Conservation (phyloP, 2,888 invertebrate species). For the Rhagium mordax region DNA sequence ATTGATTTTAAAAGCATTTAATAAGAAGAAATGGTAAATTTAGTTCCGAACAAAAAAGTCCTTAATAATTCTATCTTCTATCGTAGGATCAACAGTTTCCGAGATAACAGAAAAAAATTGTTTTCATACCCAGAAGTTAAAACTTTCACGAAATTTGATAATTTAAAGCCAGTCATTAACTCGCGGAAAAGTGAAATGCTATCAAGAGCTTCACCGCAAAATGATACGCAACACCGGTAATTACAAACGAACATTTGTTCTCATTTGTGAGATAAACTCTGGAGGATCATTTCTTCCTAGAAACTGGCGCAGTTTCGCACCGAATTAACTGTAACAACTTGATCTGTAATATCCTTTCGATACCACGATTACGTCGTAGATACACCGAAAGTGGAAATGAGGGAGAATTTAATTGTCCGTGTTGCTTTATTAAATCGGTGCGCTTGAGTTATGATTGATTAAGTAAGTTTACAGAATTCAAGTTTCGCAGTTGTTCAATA, state of each 20-base stretch:
- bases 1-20: too few species aligned
- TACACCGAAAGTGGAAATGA: slow-evolving; percentile 16
- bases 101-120: too few species aligned
- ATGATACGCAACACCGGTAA: background rate
- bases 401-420: slow-evolving; percentile 29
- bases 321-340: slow-evolving; percentile 33
- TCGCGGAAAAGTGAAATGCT: background rate
- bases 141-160: too few species aligned
- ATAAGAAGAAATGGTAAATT: too few species aligned
- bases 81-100: too few species aligned
- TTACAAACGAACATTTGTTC: slow-evolving; percentile 1
- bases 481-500: background rate
- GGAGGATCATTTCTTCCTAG: slow-evolving; percentile 6
- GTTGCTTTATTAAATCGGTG: slow-evolving; percentile 29
- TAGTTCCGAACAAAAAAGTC: too few species aligned
- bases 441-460: slow-evolving; percentile 21
- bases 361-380: slow-evolving; percentile 21
- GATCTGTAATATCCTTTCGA: slow-evolving; percentile 33
- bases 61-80: too few species aligned
- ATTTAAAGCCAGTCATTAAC: background rate
- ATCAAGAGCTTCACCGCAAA: background rate
- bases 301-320: background rate
- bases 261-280: slow-evolving; percentile 4
- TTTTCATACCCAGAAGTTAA: too few species aligned
- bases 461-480: slow-evolving; percentile 10